Conservation (phyloP, 2,888 invertebrate species). For the Melanophora roralis region DNA sequence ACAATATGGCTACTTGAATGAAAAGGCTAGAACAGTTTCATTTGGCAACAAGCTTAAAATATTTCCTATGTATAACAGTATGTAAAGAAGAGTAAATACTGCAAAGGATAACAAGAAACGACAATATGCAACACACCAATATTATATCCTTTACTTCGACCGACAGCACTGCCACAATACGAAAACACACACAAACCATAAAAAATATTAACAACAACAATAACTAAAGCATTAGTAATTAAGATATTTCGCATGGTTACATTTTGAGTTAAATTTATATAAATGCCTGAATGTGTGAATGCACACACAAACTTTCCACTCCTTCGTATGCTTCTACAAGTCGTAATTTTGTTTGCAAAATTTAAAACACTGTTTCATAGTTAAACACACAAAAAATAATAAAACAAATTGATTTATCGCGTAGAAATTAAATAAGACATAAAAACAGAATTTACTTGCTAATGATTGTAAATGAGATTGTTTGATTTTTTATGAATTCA, state of each 20-base stretch:
- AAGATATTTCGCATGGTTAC: conserved; percentile 60
- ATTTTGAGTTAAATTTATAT: conserved; percentile 54
- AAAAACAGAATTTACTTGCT: too few relatives aligned
- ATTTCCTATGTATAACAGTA: not conserved
- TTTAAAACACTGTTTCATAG: not conserved
- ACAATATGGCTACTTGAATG: conserved; percentile 16
- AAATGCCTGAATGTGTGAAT: conserved; percentile 29
- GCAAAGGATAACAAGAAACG: conserved; percentile 37
- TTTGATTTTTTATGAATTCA: too few relatives aligned
- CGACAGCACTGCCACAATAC: conserved; percentile 3
- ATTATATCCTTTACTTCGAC: not conserved
- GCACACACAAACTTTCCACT: not conserved
- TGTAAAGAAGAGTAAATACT: conserved; percentile 7
- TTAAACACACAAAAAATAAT: too few relatives aligned
- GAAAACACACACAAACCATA: not conserved
- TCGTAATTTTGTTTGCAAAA: not conserved
- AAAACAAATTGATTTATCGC: too few relatives aligned
- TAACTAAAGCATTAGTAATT: conserved; percentile 52
- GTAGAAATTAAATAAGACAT: too few relatives aligned
- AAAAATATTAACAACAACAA: conserved; percentile 46
- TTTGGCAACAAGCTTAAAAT: too few relatives aligned
- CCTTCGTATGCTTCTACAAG: not conserved
- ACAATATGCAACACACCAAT: conserved; percentile 12
- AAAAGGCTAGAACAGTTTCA: conserved; percentile 12
- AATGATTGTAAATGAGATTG: too few relatives aligned